Evolutionary conservation across 2,888 invertebrate genomes (phyloP), one percentile per base, ranked within the genome.

Genomic region (Drosophila tripunctata): DNA sequence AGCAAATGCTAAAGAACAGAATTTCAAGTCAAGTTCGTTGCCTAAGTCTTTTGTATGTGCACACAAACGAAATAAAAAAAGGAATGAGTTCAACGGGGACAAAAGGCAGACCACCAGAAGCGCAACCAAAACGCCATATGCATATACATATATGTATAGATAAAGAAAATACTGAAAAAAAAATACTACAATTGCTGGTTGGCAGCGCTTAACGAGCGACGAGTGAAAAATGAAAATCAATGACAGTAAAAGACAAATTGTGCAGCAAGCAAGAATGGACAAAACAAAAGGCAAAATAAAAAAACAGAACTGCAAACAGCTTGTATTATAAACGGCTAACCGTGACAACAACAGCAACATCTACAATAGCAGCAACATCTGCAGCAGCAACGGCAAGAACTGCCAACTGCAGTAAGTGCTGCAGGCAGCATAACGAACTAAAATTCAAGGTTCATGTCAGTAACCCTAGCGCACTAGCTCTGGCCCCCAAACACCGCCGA

Each of bases 231-330:
- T 83, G 74, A 83, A 85, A 85, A 85, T 86, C 78, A 86, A 83
- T 87, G 88, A 80, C 88, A 85, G 84, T 76, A 83, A 76, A 86
- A 86, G 88, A 85, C 88, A 85, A 88, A 88, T 88, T 88, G 87
- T 76, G 84, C 76, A 65, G 57, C 73, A 67, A 71, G 61, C 45
- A 51, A 65, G 76, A 83, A 72, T 62, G 64, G 68, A 73, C 75
- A 73, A 85, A 78, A 75, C 85, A 73, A 77, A n/a, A 78, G 68
- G 62, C 30, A 60, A 64, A 30, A 57, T 51, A 48, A 51, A 12
- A 63, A n/a, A 56, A 48, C 47, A 60, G 57, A 54, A 40, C 67
- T 67, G 55, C 63, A 79, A 45, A 47, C 56, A 36, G 38, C 55
- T 61, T 61, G 51, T 68, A 72, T 70, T 81, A 81, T 84, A 84